A percentile compares a stretch with the other conserved stretches of the same genome.
Conservation (phyloP, 2,888 invertebrate genomes). For the Hololepta plana region DNA sequence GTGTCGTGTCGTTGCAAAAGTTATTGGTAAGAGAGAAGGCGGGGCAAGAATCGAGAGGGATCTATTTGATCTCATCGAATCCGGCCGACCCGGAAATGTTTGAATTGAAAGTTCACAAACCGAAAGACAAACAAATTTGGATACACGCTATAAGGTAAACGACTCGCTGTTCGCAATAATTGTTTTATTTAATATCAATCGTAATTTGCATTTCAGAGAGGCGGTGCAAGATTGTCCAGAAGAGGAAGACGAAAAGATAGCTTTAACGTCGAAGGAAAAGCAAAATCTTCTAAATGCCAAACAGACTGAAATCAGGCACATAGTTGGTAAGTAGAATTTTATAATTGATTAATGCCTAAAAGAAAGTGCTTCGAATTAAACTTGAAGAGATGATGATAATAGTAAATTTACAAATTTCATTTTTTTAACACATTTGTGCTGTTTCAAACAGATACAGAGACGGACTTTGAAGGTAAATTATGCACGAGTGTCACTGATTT, state of each 20-base stretch:
- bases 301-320: slow-evolving; percentile 60
- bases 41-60: slow-evolving; percentile 70
- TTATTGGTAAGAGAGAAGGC: slow-evolving; percentile 87
- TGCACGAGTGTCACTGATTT: too few species aligned
- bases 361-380: too few species aligned
- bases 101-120: slow-evolving; percentile 73
- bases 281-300: slow-evolving; percentile 58
- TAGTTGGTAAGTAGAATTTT: slow-evolving; percentile 55
- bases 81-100: slow-evolving; percentile 92
- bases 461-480: slow-evolving; percentile 30
- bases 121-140: slow-evolving; percentile 82
- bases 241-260: slow-evolving; percentile 51
- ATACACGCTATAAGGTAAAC: slow-evolving; percentile 62
- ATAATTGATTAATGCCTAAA: too few species aligned
- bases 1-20: slow-evolving; percentile 83
- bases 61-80: slow-evolving; percentile 86
- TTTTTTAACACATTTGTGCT: slow-evolving; percentile 8
- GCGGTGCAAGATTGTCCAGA: slow-evolving; percentile 78
- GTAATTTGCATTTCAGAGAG: slow-evolving; percentile 27
- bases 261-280: slow-evolving; percentile 58
- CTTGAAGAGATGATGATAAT: too few species aligned
- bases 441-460: slow-evolving; percentile 24
- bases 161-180: background rate
- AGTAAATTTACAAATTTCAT: slow-evolving; percentile 5
- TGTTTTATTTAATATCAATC: slow-evolving; percentile 2